A percentile compares a stretch with the other conserved stretches of the same genome.
These are phyloP conservation scores for Oxyteleia sp. DNA, from an alignment of 2,888 invertebrate genomes.

Conservation along the genomic window DNA sequence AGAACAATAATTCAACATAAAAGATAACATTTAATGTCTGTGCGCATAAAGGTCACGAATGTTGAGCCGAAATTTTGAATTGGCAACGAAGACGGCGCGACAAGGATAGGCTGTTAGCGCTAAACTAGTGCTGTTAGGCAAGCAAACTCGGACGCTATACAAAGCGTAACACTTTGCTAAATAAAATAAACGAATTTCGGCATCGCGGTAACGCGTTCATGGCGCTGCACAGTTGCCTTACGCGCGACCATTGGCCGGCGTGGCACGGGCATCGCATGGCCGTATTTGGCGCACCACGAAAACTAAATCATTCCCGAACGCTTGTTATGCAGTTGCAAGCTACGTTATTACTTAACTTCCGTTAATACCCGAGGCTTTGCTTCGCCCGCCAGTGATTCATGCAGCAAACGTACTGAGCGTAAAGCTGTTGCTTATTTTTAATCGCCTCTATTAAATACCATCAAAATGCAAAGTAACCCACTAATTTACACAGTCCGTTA, in stretches of 20 bases:
- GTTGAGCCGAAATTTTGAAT: conserved; percentile 51
- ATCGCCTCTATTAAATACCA: conserved; percentile 67
- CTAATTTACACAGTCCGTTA: conserved; percentile 55
- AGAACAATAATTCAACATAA: conserved; percentile 35
- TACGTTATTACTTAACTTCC: conserved; percentile 82
- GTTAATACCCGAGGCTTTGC: conserved; percentile 68
- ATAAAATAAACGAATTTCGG: conserved; percentile 74
- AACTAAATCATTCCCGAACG: conserved; percentile 83
- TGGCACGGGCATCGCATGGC: conserved; percentile 47
- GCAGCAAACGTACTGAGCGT: conserved; percentile 56
- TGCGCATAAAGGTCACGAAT: conserved; percentile 56
- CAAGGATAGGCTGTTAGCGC: conserved; percentile 39
- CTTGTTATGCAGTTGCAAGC: conserved; percentile 84
- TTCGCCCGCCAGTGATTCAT: conserved; percentile 58
- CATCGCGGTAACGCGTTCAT: conserved; percentile 52
- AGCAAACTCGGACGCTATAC: conserved; percentile 42
- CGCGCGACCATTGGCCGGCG: conserved; percentile 15
- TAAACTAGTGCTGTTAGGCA: conserved; percentile 34
- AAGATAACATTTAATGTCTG: conserved; percentile 53
- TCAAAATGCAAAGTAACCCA: conserved; percentile 56
- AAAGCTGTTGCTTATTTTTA: conserved; percentile 72
- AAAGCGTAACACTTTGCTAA: too few species aligned
- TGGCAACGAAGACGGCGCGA: conserved; percentile 59
- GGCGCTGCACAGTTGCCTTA: conserved; percentile 26
- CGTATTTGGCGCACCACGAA: conserved; percentile 76